Evolutionary conservation across 2,113 vertebrate species (phyloP).

Genomic region (Scartelaos histophorus): DNA sequence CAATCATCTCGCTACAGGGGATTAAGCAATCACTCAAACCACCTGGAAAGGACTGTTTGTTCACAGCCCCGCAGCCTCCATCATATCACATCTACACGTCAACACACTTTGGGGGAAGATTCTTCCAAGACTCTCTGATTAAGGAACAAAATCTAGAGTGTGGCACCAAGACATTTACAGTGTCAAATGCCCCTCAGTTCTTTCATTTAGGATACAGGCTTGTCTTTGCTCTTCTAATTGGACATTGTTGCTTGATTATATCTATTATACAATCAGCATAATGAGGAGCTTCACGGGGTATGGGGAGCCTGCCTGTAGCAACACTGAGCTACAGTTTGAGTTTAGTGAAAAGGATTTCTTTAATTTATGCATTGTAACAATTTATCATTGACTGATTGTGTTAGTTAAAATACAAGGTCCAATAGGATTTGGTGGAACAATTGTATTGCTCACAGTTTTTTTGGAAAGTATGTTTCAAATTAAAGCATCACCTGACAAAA

Average conservation of each 20-base stretch:
- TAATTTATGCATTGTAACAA: background rate
- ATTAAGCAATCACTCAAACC: slow-evolving; percentile 78
- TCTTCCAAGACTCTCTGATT: slow-evolving; percentile 58
- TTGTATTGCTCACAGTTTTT: too few relatives aligned
- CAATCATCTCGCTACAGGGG: slow-evolving; percentile 75
- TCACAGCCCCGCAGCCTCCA: slow-evolving; percentile 63
- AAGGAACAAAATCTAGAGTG: slow-evolving; percentile 24
- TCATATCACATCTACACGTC: slow-evolving; percentile 63
- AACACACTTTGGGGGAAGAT: slow-evolving; percentile 28
- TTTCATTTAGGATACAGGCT: slow-evolving; percentile 24
- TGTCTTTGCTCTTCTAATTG: slow-evolving; percentile 46
- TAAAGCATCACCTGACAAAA: too few relatives aligned
- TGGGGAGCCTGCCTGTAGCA: background rate
- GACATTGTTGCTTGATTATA: slow-evolving; percentile 64
- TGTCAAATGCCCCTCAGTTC: slow-evolving; percentile 44
- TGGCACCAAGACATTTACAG: slow-evolving; percentile 35
- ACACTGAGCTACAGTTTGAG: background rate
- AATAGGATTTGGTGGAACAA: too few relatives aligned
- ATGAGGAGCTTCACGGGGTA: slow-evolving; percentile 49
- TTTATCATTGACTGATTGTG: background rate
- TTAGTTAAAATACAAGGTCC: background rate
- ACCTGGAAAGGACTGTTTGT: slow-evolving; percentile 75
- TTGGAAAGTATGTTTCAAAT: too few relatives aligned
- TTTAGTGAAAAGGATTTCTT: background rate
- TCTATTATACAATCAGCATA: slow-evolving; percentile 65